Evolutionary conservation across 2,113 vertebrate genomes (phyloP).

Genomic region (Crotalus helleri): DNA sequence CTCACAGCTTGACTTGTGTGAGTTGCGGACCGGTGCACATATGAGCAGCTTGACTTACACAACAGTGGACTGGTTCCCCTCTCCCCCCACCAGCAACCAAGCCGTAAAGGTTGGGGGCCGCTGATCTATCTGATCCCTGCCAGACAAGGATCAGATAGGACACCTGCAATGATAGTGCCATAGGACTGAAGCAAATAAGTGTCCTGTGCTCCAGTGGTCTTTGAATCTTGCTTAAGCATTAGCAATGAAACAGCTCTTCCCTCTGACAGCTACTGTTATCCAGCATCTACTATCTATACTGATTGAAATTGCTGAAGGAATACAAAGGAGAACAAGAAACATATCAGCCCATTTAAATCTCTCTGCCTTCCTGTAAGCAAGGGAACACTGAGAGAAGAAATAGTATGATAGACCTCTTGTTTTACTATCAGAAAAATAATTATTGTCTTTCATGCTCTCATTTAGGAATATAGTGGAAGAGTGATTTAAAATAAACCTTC

Average conservation of each 20-base stretch:
- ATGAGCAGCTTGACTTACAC: not conserved
- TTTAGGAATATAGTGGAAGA: not conserved
- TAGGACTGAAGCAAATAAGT: not conserved
- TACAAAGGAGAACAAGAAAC: not conserved
- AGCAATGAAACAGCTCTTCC: not conserved
- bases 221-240: not conserved
- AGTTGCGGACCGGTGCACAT: rapidly evolving
- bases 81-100: not conserved
- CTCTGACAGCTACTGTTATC: not conserved
- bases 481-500: not conserved
- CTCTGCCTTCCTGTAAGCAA: not conserved
- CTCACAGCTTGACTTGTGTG: not conserved
- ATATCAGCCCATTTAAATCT: not conserved
- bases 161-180: not conserved
- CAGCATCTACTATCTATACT: not conserved
- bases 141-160: not conserved
- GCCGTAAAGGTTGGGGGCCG: not conserved
- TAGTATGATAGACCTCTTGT: not conserved
- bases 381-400: not conserved
- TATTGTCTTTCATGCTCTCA: not conserved
- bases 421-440: not conserved
- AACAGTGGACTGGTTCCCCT: too few species aligned
- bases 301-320: not conserved
- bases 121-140: not conserved
- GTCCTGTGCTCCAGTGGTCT: not conserved